Base-by-base conservation (phyloP, 2,113 vertebrate genomes). In the Python bivittatus region DNA sequence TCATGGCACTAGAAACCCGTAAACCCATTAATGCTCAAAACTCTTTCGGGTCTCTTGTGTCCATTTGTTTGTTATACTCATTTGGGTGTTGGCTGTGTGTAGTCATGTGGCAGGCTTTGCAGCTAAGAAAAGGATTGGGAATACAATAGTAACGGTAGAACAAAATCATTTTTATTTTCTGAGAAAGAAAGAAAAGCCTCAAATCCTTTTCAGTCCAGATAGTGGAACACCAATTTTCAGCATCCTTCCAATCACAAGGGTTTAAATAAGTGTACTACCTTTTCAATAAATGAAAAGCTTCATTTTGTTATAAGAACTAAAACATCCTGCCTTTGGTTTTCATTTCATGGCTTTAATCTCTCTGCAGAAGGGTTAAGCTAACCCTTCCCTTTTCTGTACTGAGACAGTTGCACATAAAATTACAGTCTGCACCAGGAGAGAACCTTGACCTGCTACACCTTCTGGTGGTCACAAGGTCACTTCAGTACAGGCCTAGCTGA, bases 91-190 rank as follows among this genome's bases (percentile, higher is more conserved):
- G 15, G 84, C 54, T 88, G 12, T 88, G 83, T 79, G 52, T 61
- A 38, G 44, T 84, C n/a, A 52, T n/a, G 29, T 38, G 25, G 5
- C 42, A 25, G 20, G 42, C 52, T 60, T 88, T 29, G 53, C 33
- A 42, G 38, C 38, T 64, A 29, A 53, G 44, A 68, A 68, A 68
- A 10, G 20, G 33, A 33, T n/a, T 86, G 84, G 44, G 57, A 53
- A 64, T 42, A 91, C 20, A n/a, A 60, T 58, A n/a, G 33, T 27
- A 44, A 13, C 2, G 33, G 27, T 13, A 64, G 53, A 87, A 57
- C 52, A 88, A 58, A 88, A 20, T 52, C 27, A 72, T 88, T 44
- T 84, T 88, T 92, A 79, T 60, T 92, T 88, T 57, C 33, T 38
- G 22, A 86, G 42, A 53, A 86, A 52, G 84, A 84, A 1, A 23